Conservation (phyloP, 2,888 invertebrate genomes). For the Troides aeacus region DNA sequence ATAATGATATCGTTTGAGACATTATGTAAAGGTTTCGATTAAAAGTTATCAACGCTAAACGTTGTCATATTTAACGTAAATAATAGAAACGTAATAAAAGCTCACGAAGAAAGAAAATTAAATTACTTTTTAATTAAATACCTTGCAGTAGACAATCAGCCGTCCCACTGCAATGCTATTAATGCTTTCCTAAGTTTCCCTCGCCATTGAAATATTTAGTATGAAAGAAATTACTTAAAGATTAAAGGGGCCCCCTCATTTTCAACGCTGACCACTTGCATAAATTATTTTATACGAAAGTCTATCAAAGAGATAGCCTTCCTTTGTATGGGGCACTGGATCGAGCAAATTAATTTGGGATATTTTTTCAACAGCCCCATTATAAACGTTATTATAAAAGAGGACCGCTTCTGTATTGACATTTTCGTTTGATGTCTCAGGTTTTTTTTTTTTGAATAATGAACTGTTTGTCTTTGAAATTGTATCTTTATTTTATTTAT, state of each 20-base stretch:
- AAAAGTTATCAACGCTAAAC: background rate
- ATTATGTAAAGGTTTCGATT: background rate
- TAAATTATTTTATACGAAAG: conserved; percentile 69
- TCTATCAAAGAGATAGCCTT: conserved; percentile 65
- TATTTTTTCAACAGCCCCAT: conserved; percentile 48
- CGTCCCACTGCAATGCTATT: conserved; percentile 4
- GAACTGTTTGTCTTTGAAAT: conserved; percentile 69
- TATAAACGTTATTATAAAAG: conserved; percentile 48
- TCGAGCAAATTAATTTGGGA: conserved; percentile 73
- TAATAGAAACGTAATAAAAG: background rate
- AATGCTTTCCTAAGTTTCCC: conserved; percentile 11
- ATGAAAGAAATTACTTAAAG: conserved; percentile 59
- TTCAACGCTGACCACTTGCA: conserved; percentile 72
- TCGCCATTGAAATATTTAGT: conserved; percentile 7
- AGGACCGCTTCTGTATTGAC: conserved; percentile 56
- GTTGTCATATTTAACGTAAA: background rate
- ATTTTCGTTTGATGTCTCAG: conserved; percentile 62
- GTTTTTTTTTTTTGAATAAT: conserved; percentile 52
- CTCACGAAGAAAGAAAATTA: background rate
- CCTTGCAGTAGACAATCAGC: background rate
- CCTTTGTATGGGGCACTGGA: conserved; percentile 62
- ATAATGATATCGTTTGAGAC: background rate
- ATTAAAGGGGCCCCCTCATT: conserved; percentile 55
- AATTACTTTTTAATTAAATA: background rate
- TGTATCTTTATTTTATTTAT: conserved; percentile 47